Conservation (phyloP, 2,113 vertebrate species). For the Pluvialis apricaria region DNA sequence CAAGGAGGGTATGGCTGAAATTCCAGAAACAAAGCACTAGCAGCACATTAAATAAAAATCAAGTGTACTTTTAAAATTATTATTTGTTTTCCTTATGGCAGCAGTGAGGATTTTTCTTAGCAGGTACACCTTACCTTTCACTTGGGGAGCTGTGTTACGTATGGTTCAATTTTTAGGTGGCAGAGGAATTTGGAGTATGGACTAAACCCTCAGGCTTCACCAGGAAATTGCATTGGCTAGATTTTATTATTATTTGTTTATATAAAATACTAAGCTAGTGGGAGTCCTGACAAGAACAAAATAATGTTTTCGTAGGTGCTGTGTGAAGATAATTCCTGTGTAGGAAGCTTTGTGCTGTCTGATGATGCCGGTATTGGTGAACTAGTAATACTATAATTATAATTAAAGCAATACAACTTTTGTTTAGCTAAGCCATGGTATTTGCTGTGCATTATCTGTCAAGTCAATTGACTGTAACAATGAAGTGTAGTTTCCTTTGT, state of each 20-base stretch:
- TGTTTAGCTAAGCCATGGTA: not conserved
- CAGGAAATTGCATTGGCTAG: not conserved
- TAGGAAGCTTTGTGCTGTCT: not conserved
- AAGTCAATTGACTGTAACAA: not conserved
- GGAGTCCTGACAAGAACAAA: not conserved
- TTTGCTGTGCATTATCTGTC: not conserved
- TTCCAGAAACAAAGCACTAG: not conserved
- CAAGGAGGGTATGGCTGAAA: not conserved
- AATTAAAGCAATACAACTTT: not conserved
- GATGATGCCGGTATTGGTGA: not conserved
- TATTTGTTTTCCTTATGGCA: not conserved
- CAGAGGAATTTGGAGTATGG: not conserved
- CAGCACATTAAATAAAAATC: not conserved
- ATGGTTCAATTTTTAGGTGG: rapidly evolving
- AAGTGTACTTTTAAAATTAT: not conserved
- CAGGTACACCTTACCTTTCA: not conserved
- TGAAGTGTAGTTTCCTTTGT: not conserved
- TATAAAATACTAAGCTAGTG: not conserved
- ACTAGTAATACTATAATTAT: not conserved
- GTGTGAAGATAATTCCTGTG: not conserved
- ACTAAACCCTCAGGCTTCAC: not conserved
- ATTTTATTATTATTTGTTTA: not conserved
- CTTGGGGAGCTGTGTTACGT: not conserved
- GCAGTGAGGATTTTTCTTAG: not conserved
- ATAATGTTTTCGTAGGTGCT: not conserved